phyloP scores from a whole-genome alignment of 2,113 vertebrate species.

The Eurystomus gularis region DNA sequence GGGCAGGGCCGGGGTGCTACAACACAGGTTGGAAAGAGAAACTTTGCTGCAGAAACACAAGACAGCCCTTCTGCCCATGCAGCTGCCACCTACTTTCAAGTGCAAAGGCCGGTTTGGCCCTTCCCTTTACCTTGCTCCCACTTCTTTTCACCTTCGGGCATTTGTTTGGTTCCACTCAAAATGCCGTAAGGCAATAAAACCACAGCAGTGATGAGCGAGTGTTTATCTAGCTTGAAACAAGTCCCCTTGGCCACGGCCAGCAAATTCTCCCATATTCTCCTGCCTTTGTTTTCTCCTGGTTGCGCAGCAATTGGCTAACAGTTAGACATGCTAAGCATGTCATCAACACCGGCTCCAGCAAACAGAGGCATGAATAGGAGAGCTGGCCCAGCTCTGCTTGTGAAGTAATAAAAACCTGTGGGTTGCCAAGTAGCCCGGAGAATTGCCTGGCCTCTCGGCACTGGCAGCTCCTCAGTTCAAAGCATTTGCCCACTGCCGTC shows the following conservation, averaged over 20 bases:
- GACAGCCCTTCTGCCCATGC: background rate
- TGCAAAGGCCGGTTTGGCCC: background rate
- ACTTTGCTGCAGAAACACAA: background rate
- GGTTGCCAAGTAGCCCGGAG: background rate
- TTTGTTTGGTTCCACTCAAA: background rate
- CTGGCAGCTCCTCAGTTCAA: background rate
- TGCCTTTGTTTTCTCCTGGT: background rate
- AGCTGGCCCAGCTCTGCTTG: background rate
- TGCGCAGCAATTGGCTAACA: background rate
- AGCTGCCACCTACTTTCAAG: background rate
- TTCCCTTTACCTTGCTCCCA: background rate
- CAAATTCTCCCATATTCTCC: background rate
- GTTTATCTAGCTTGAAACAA: background rate
- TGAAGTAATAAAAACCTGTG: background rate
- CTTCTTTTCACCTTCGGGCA: background rate
- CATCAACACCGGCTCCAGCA: background rate
- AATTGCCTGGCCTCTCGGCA: background rate
- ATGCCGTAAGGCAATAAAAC: background rate
- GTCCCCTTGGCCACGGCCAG: conserved; percentile 42
- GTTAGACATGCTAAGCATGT: conserved; percentile 2
- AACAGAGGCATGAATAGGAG: background rate
- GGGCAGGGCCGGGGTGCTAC: too few species aligned
- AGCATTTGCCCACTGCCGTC: background rate
- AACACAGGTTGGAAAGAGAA: background rate
- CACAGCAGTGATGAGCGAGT: background rate